phyloP scores from a whole-genome alignment of 2,888 invertebrate genomes.

The Lampropteryx suffumata region DNA sequence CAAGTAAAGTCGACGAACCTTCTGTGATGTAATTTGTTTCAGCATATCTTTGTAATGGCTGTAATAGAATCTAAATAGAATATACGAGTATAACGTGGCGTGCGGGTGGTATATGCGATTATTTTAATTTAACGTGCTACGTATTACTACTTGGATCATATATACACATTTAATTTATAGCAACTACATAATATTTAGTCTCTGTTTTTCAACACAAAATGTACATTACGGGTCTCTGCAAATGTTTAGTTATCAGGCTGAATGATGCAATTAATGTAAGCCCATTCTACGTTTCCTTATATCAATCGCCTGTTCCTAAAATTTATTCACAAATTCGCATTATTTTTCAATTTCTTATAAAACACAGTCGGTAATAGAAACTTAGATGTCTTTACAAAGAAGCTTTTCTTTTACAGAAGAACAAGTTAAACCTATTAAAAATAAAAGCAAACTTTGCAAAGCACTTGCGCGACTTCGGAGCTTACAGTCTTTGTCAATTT shows the following conservation, averaged over 20 bases:
- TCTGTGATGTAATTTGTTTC: constrained; percentile 5
- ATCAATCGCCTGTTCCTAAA: neutral
- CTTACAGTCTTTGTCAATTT: constrained; percentile 58
- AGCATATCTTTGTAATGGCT: constrained; percentile 21
- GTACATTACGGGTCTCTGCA: no score
- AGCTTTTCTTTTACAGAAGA: constrained; percentile 11
- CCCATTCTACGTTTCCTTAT: neutral
- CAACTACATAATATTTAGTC: no score
- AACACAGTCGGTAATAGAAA: neutral
- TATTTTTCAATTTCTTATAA: neutral
- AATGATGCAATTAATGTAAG: no score
- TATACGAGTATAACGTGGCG: constrained; percentile 16
- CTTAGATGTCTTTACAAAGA: neutral
- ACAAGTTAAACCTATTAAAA: constrained; percentile 23
- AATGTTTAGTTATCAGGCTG: no score
- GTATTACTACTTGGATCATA: no score
- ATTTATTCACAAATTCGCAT: neutral
- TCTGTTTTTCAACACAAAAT: no score
- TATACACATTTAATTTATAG: no score
- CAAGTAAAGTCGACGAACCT: constrained; percentile 17
- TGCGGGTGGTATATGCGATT: constrained; percentile 12
- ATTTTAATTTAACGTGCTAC: constrained; percentile 18
- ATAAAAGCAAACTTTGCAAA: constrained; percentile 23
- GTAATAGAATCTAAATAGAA: constrained; percentile 21
- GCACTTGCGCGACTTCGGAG: constrained; percentile 35